Conservation (phyloP, 2,888 invertebrate species). For the Meiosimyza platycephala region DNA sequence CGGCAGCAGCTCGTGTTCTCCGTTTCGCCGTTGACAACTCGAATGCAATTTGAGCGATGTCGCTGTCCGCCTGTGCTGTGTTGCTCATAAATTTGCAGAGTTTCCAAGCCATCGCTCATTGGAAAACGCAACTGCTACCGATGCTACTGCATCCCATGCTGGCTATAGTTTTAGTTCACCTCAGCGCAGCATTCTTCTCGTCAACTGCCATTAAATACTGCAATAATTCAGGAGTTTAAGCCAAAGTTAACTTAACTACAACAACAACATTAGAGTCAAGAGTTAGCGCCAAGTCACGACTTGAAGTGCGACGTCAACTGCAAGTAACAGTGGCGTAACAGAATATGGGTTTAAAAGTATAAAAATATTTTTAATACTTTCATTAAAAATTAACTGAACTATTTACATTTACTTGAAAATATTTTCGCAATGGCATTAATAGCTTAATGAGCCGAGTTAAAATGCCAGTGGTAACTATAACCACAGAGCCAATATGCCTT, state of each 20-base stretch:
- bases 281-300: constrained; percentile 56
- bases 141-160: not conserved
- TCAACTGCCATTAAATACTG: constrained; percentile 12
- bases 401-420: too few species aligned
- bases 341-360: too few species aligned
- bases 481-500: too few species aligned
- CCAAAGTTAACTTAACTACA: not conserved
- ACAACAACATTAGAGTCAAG: constrained; percentile 19
- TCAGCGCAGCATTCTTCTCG: not conserved
- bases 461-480: too few species aligned
- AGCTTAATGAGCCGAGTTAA: too few species aligned
- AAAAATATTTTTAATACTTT: too few species aligned
- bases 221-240: constrained; percentile 37
- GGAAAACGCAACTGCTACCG: not conserved
- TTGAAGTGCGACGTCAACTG: constrained; percentile 7
- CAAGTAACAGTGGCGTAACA: too few species aligned
- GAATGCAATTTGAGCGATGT: constrained; percentile 45
- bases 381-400: too few species aligned
- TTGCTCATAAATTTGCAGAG: constrained; percentile 46
- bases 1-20: not conserved
- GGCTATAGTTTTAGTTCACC: not conserved
- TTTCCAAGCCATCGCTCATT: constrained; percentile 24
- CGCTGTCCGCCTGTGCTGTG: constrained; percentile 47
- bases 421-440: too few species aligned
- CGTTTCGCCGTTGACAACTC: not conserved